Conservation (phyloP, 1,140 invertebrate genomes). For the Chironomus tepperi region DNA sequence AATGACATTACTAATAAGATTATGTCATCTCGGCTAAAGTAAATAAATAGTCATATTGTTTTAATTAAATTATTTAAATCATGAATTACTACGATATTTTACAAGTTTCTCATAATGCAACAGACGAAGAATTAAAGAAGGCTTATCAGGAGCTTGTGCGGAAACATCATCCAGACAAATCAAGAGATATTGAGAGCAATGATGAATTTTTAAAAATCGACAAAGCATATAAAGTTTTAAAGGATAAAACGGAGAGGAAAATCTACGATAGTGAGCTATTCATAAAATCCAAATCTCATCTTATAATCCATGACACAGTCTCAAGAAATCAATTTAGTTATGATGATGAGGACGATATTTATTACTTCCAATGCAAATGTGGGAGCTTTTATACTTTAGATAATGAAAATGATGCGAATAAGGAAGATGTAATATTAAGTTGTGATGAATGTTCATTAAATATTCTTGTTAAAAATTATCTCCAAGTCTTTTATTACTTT, state of each 20-base stretch:
- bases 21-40: too few species aligned
- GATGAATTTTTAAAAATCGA: not conserved
- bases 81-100: slow-evolving; percentile 5
- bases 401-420: not conserved
- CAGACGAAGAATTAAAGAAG: not conserved
- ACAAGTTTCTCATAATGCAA: not conserved
- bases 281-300: not conserved
- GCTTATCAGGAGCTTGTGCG: not conserved
- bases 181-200: not conserved
- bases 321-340: not conserved
- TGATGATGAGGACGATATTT: not conserved
- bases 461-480: slow-evolving; percentile 4
- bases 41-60: too few species aligned
- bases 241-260: not conserved
- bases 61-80: too few species aligned
- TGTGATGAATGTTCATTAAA: slow-evolving; percentile 11
- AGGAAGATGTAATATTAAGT: not conserved
- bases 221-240: not conserved
- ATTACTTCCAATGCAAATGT: not conserved
- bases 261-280: not conserved
- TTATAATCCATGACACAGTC: not conserved
- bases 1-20: too few species aligned
- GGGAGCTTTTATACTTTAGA: not conserved
- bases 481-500: not conserved
- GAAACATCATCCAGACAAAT: not conserved